Evolutionary conservation across 2,888 invertebrate species (phyloP), one percentile per base, ranked within the genome.

Genomic region (Lapara coniferarum): DNA sequence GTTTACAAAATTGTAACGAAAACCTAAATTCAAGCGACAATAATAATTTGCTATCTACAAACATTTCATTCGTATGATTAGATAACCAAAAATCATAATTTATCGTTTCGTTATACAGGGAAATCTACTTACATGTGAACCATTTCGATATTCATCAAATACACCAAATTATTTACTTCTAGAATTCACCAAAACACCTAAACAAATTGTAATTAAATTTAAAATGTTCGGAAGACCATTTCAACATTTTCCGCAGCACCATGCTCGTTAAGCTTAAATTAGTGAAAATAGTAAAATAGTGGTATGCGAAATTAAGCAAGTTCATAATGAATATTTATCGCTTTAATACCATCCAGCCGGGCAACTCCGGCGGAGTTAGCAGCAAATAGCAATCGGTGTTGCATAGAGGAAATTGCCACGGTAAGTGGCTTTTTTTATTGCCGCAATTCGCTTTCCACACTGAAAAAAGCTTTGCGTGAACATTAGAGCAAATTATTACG

Each of bases 281-380:
- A 90, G 86, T 83, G 86, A 85, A 37, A 89, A 89, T 89, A 89
- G 87, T 90, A 89, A 90, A 89, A 88, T 89, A 91, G 88, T 86
- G 86, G 82, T 84, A 84, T 88, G 84, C 83, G 84, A 89, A 90
- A 92, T 92, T 92, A 90, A 92, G 89, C 89, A 88, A 92, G 86
- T 91, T 91, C 88, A 89, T 92, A 93, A 93, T 92, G 89, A 90
- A 91, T 92, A 92, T 93, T 93, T 93, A 93, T 91, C 77, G 90
- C 82, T 89, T 92, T 92, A 93, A 93, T 93, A 92, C 89, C 82
- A 77, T 84, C 86, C 89, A 90, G 88, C 89, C 88, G 88, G 74
- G 81, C 81, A 76, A 77, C 80, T 79, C 79, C 75, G 83, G 77
- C 78, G 76, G 81, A 81, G 84, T 83, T 86, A 81, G 85, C 78